Conservation (phyloP, 1,140 invertebrate genomes). For the Druon quercuslanigerum region DNA sequence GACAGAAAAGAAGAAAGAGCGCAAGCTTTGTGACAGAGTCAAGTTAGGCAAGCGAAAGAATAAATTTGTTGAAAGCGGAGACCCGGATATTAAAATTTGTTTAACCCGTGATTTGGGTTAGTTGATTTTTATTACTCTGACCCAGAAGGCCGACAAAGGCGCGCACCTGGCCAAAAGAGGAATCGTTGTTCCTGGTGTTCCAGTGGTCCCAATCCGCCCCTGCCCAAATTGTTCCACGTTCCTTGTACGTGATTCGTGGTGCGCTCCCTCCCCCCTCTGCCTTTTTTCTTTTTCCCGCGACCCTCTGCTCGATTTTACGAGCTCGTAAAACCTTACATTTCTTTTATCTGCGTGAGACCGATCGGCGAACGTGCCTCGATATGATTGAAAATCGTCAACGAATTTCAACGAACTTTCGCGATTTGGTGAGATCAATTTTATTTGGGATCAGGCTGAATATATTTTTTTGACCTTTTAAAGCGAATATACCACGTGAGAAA, state of each 20-base stretch:
- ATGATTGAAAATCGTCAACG: constrained; percentile 27
- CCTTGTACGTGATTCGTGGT: no score
- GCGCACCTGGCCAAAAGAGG: constrained; percentile 9
- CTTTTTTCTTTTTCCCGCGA: constrained; percentile 22
- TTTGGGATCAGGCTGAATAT: background rate
- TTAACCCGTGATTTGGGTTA: background rate
- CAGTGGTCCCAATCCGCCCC: constrained; percentile 11
- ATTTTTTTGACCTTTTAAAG: no score
- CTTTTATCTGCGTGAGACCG: constrained; percentile 59
- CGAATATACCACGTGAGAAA: no score
- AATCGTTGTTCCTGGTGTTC: constrained; percentile 10
- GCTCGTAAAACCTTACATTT: constrained; percentile 59
- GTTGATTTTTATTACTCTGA: background rate
- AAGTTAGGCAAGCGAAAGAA: background rate
- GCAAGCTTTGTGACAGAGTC: no score
- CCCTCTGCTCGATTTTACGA: constrained; percentile 54
- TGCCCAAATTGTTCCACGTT: background rate
- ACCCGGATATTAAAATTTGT: constrained; percentile 22
- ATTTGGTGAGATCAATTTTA: background rate
- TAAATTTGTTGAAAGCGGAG: background rate
- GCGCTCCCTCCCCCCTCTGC: no score
- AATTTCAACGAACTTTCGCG: constrained; percentile 6
- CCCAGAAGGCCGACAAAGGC: constrained; percentile 18
- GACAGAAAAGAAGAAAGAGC: no score
- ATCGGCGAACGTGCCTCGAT: constrained; percentile 27